These are phyloP conservation scores for Elephas maximus DNA, from an alignment of 2,113 vertebrate genomes.

Conservation along the genomic window DNA sequence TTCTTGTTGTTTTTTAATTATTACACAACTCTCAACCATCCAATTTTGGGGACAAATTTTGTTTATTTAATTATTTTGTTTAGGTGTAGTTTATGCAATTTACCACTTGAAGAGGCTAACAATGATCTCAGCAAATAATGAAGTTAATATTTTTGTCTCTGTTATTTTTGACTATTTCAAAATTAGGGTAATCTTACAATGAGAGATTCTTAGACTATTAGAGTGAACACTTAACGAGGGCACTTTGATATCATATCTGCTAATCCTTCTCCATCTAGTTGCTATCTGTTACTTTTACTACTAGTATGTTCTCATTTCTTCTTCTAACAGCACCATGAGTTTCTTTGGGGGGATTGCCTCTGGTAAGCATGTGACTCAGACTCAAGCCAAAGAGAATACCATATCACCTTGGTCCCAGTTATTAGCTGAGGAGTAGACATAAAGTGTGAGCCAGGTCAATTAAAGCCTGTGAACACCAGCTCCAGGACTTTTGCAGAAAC, in stretches of 20 bases:
- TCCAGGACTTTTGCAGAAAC: neutral
- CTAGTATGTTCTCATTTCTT: neutral
- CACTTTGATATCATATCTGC: neutral
- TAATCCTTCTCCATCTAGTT: neutral
- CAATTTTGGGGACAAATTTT: neutral
- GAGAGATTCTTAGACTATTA: neutral
- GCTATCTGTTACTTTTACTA: neutral
- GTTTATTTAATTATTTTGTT: neutral
- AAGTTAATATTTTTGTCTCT: neutral
- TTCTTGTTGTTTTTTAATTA: neutral
- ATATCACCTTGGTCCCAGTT: neutral
- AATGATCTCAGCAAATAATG: neutral
- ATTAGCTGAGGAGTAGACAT: neutral
- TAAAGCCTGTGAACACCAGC: neutral
- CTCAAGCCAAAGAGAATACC: neutral
- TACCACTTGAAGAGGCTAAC: neutral
- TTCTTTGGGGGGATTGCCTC: neutral
- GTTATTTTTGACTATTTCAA: slow-evolving; percentile 43
- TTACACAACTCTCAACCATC: neutral
- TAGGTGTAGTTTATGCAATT: neutral
- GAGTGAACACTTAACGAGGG: neutral
- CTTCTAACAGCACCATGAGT: neutral
- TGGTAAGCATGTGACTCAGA: neutral
- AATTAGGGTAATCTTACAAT: neutral
- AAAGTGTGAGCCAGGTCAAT: neutral